Evolutionary conservation across 2,113 vertebrate genomes (phyloP), one percentile per base, ranked within the genome.

Genomic region (Thunnus maccoyii): DNA sequence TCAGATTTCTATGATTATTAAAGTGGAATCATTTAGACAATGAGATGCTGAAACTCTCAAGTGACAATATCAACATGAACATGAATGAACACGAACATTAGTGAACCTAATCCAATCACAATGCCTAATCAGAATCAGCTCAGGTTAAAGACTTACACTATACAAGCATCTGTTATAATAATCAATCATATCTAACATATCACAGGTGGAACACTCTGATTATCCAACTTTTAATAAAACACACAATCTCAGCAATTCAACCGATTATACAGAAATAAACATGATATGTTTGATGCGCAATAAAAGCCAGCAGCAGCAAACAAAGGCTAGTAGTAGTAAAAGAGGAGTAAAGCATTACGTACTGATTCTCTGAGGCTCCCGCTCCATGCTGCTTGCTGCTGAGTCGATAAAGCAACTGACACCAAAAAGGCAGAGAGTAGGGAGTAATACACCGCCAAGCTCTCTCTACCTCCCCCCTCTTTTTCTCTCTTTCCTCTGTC

Each of bases 351-450:
- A 74, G 2, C 67, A 69, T 78, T 87, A 90, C 92, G 11, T 92
- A 93, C 92, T 93, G 91, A 93, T 92, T 90, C 88, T 90, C 81
- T 86, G 84, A 82, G 92, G 92, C 86, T 90, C 82, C 90, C 91
- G 62, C 81, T 87, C 89, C 87, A 85, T 84, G 87, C 84, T 80
- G 92, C 82, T 60, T 41, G 75, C 84, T 15, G 76, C 87, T 54
- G 78, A 89, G 76, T 78, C 79, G 86, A 82, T 77, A 22, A 79
- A 85, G 88, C 88, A 80, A 92, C 85, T 91, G 91, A 93, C 63
- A 88, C 67, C 70, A 83, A 72, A 89, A 63, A 90, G 84, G 83
- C 32, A 27, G 60, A 81, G 83, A 85, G 76, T 54, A 16, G 56
- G 6, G 76, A 84, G 44, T 65, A 63, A 48, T 48, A 58, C 16